These are phyloP conservation scores for Pegoplata infirma DNA, from an alignment of 2,888 invertebrate genomes.

Conservation along the genomic window DNA sequence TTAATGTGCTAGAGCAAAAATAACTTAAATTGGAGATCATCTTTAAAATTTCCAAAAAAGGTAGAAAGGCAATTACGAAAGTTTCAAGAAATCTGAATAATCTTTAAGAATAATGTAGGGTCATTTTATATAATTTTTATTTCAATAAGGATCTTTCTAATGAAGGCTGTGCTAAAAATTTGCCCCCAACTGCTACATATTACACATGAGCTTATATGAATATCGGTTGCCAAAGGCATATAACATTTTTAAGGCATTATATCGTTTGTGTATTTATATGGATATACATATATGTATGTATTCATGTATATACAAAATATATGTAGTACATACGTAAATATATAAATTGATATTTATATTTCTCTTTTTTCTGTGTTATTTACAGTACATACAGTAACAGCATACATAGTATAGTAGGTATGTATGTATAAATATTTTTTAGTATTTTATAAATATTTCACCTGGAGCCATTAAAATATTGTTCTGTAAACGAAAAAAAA, in stretches of 20 bases:
- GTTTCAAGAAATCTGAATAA: no score
- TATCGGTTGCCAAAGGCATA: conserved; percentile 25
- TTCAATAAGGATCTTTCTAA: no score
- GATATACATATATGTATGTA: background rate
- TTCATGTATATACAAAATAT: background rate
- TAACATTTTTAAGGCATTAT: conserved; percentile 17
- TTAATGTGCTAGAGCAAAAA: no score
- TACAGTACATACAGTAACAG: background rate
- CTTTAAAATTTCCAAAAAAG: no score
- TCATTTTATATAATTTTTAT: no score
- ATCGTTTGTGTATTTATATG: background rate
- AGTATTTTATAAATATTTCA: conserved; percentile 14
- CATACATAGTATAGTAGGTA: background rate
- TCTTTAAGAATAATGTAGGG: no score
- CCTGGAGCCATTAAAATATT: conserved; percentile 28
- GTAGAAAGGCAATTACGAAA: no score
- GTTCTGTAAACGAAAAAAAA: background rate
- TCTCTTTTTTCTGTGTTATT: background rate
- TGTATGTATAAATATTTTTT: background rate
- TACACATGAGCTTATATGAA: background rate
- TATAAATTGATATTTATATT: background rate
- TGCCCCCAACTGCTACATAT: background rate
- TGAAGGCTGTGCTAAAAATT: background rate
- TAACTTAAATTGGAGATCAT: no score
- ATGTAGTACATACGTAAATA: background rate